These are phyloP conservation scores for Pogonocichla stellata DNA, from an alignment of 2,113 vertebrate species.

Conservation along the genomic window DNA sequence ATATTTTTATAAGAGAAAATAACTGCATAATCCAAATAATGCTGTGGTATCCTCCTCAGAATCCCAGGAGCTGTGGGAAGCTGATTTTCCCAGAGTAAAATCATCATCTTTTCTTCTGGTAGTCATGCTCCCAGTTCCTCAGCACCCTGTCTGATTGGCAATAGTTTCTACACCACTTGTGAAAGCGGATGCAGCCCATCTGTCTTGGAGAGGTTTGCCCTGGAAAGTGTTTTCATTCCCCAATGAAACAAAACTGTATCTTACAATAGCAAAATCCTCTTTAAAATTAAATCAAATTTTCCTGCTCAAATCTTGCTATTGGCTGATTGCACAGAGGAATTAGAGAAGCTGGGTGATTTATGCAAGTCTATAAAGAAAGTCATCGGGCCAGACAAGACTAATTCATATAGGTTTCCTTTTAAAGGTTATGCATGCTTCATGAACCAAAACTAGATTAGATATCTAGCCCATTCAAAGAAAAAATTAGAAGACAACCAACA, in stretches of 20 bases:
- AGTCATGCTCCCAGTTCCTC: background rate
- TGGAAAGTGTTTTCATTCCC: background rate
- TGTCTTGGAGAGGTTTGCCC: too few species aligned
- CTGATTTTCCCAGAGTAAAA: background rate
- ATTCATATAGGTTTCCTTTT: background rate
- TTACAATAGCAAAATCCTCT: background rate
- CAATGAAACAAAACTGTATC: background rate
- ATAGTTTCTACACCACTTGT: too few species aligned
- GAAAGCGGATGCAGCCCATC: too few species aligned
- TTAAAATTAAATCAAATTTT: background rate
- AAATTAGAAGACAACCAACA: background rate
- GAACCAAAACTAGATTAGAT: background rate
- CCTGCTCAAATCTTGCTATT: background rate
- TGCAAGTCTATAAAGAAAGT: background rate
- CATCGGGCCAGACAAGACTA: background rate
- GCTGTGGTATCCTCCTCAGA: background rate
- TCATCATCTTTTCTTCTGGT: background rate
- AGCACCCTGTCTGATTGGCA: background rate
- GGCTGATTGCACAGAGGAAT: background rate
- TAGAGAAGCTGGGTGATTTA: background rate
- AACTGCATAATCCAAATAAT: background rate
- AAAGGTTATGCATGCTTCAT: background rate
- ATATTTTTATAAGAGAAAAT: background rate
- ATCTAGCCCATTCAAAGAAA: background rate
- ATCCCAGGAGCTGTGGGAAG: background rate